These are phyloP conservation scores for Reticulitermes lucifugus DNA, from an alignment of 2,888 invertebrate species.

Conservation along the genomic window DNA sequence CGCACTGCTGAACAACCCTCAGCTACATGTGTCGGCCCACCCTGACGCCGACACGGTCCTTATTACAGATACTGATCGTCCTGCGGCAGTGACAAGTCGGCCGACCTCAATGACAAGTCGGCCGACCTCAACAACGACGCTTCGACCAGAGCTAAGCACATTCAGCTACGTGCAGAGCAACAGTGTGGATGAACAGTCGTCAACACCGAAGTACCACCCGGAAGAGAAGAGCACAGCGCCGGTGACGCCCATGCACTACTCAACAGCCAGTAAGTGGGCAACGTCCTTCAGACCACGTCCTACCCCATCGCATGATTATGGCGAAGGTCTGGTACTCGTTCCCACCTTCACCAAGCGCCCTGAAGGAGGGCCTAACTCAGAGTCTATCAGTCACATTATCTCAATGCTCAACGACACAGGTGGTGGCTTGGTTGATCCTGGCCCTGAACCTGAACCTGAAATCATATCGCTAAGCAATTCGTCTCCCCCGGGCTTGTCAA, in stretches of 20 bases:
- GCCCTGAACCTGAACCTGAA: slow-evolving; percentile 52
- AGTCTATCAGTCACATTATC: slow-evolving; percentile 65
- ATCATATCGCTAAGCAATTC: neutral
- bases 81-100: too few species aligned
- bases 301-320: slow-evolving; percentile 54
- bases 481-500: slow-evolving; percentile 57
- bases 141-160: slow-evolving; percentile 50
- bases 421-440: slow-evolving; percentile 46
- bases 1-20: slow-evolving; percentile 36
- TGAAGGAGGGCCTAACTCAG: slow-evolving; percentile 41
- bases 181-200: neutral
- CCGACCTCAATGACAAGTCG: too few species aligned
- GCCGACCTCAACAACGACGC: neutral
- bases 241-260: slow-evolving; percentile 46
- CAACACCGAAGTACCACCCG: slow-evolving; percentile 49
- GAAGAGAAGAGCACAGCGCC: slow-evolving; percentile 47
- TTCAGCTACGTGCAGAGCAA: slow-evolving; percentile 52
- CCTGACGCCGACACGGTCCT: slow-evolving; percentile 72
- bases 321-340: slow-evolving; percentile 61
- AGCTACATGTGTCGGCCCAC: slow-evolving; percentile 41
- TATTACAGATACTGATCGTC: slow-evolving; percentile 56
- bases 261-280: slow-evolving; percentile 46
- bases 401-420: slow-evolving; percentile 63
- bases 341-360: slow-evolving; percentile 61
- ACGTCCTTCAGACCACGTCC: slow-evolving; percentile 61